Evolutionary conservation across 1,140 invertebrate species (phyloP), one percentile per base, ranked within the genome.

Genomic region (Hypothenemus hampei): DNA sequence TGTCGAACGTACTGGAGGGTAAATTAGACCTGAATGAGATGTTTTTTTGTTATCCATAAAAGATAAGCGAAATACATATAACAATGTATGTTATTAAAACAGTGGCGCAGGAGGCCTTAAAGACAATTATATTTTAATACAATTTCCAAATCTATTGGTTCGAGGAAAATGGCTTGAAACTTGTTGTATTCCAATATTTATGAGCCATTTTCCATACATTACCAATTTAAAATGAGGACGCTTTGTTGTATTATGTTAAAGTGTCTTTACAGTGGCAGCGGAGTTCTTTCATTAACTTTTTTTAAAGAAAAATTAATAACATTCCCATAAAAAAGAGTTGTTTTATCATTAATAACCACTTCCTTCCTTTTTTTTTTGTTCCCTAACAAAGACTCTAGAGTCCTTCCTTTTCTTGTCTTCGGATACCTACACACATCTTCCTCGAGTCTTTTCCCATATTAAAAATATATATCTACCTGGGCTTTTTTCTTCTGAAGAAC

Each of bases 11-110:
- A 33, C 18, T 18, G 23, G 40, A 55, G 52, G 52, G 52, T 39
- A 55, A 55, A 55, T 55, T 55, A 55, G 52, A 20, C 29, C 43
- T 53, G 43, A 55, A 55, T 55, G 52, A 55, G 44, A 46, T 47
- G 43, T 15, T 47, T 55, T 55, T 55, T 55, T 47, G 26, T 40
- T n/a, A 31, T 29, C 29, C 13, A 19, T 44, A 4, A n/a, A n/a
- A n/a, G n/a, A n/a, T n/a, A n/a, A n/a, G n/a, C n/a, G 26, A 29
- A 29, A 29, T n/a, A 6, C 26, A 29, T 6, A 29, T 29, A 29
- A 29, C 6, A 29, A 7, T 29, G 6, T 6, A 29, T 29, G 26
- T 29, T 29, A 29, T 29, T 6, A 29, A 29, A 29, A 10, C 40
- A 45, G 50, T 45, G 41, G 40, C 50, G 41, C 16, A 16, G 31